phyloP scores from a whole-genome alignment of 2,797 vertebrate species.

The Nothura maculosa region DNA sequence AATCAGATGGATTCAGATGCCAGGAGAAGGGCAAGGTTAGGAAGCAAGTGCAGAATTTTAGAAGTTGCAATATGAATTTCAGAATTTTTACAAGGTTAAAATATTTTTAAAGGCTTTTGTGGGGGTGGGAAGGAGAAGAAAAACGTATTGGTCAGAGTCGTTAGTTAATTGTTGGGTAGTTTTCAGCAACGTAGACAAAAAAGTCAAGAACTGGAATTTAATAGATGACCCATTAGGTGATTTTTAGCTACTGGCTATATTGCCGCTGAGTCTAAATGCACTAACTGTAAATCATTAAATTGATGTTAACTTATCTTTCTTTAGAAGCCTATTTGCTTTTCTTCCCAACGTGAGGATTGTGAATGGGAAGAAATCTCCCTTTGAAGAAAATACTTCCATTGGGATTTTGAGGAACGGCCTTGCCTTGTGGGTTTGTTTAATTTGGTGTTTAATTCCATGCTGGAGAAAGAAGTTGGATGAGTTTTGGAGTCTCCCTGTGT shows the following conservation, averaged over 20 bases:
- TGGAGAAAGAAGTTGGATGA: not conserved
- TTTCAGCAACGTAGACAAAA: not conserved
- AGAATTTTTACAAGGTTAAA: not conserved
- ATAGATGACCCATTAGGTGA: not conserved
- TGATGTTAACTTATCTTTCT: not conserved
- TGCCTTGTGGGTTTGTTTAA: not conserved
- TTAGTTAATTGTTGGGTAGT: not conserved
- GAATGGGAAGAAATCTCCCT: conserved; percentile 32
- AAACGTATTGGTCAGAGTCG: not conserved
- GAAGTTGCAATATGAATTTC: not conserved
- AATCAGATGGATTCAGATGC: not conserved
- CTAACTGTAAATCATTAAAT: not conserved
- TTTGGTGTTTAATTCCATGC: not conserved
- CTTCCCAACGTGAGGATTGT: not conserved
- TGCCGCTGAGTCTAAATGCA: not conserved
- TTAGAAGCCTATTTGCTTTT: conserved; percentile 24
- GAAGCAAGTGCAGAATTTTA: not conserved
- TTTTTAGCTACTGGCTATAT: not conserved
- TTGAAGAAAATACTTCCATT: not conserved
- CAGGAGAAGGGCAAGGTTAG: not conserved
- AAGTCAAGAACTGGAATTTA: accelerated
- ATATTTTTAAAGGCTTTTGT: not conserved
- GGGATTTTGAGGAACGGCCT: not conserved
- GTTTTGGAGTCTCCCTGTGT: not conserved
- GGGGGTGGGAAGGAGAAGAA: not conserved